Evolutionary conservation across 2,797 vertebrate species (phyloP).

Genomic region (Furcifer pardalis): DNA sequence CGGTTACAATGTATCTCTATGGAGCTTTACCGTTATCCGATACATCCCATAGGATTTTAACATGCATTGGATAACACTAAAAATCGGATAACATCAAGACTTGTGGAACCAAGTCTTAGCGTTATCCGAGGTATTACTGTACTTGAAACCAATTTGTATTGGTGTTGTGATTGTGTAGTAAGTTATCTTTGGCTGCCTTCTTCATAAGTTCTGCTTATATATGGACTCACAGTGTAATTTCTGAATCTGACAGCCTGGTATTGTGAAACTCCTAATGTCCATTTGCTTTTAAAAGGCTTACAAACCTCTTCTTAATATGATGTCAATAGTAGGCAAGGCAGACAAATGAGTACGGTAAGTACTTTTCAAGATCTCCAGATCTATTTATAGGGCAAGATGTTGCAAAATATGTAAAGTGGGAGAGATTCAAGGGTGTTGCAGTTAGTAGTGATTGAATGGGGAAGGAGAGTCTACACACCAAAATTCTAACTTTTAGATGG

Average conservation of each 20-base stretch:
- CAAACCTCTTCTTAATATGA: neutral
- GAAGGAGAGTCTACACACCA: too few species aligned
- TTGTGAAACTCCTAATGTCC: neutral
- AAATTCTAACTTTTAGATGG: too few species aligned
- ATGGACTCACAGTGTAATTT: neutral
- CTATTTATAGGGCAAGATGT: neutral
- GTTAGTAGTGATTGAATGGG: too few species aligned
- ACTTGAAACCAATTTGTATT: neutral
- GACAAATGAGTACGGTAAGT: neutral
- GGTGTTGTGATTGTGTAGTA: neutral
- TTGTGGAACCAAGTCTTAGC: too few species aligned
- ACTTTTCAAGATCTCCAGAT: neutral
- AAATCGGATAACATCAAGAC: too few species aligned
- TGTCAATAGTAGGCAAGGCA: neutral
- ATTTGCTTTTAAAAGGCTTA: neutral
- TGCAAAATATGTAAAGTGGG: neutral
- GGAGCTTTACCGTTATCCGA: too few species aligned
- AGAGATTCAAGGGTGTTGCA: neutral
- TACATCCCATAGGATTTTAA: too few species aligned
- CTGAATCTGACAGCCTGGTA: neutral
- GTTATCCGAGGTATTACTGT: too few species aligned
- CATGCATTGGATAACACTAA: too few species aligned
- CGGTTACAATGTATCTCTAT: too few species aligned
- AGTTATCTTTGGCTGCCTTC: neutral
- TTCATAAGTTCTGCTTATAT: neutral